Conservation (phyloP, 2,888 invertebrate genomes). For the Sepiola atlantica region DNA sequence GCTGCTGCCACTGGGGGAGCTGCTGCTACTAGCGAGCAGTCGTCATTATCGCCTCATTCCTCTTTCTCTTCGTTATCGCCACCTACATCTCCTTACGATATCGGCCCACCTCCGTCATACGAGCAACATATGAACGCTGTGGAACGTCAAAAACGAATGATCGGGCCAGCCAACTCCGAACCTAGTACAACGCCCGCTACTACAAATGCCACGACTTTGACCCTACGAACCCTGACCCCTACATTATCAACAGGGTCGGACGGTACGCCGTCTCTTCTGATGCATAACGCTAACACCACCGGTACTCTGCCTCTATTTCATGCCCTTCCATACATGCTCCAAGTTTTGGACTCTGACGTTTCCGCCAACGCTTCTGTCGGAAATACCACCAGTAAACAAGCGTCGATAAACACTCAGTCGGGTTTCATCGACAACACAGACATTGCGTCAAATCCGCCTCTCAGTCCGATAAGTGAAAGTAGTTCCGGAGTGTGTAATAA, state of each 20-base stretch:
- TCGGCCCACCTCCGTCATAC: slow-evolving; percentile 80
- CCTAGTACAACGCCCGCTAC: slow-evolving; percentile 35
- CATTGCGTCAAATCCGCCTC: slow-evolving; percentile 65
- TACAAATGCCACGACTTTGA: neutral
- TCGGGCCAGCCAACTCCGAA: slow-evolving; percentile 34
- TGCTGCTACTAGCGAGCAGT: slow-evolving; percentile 41
- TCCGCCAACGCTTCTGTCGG: neutral
- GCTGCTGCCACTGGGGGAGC: neutral
- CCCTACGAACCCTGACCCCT: neutral
- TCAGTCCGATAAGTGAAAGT: slow-evolving; percentile 75
- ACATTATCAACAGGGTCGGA: slow-evolving; percentile 50
- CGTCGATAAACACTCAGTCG: neutral
- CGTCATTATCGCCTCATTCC: slow-evolving; percentile 59
- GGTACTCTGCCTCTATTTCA: neutral
- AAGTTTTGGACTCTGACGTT: neutral
- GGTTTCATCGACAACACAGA: slow-evolving; percentile 51
- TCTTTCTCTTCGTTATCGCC: slow-evolving; percentile 81
- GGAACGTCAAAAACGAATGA: slow-evolving; percentile 55
- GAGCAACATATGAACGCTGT: slow-evolving; percentile 77
- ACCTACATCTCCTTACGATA: slow-evolving; percentile 82
- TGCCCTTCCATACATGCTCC: slow-evolving; percentile 33
- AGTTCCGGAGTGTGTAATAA: slow-evolving; percentile 73
- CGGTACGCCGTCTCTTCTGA: slow-evolving; percentile 50
- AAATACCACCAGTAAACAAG: neutral
- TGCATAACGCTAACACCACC: slow-evolving; percentile 52